Base-by-base conservation (phyloP, 2,113 vertebrate genomes). In the Calyptommatus sinebrachiatus region DNA sequence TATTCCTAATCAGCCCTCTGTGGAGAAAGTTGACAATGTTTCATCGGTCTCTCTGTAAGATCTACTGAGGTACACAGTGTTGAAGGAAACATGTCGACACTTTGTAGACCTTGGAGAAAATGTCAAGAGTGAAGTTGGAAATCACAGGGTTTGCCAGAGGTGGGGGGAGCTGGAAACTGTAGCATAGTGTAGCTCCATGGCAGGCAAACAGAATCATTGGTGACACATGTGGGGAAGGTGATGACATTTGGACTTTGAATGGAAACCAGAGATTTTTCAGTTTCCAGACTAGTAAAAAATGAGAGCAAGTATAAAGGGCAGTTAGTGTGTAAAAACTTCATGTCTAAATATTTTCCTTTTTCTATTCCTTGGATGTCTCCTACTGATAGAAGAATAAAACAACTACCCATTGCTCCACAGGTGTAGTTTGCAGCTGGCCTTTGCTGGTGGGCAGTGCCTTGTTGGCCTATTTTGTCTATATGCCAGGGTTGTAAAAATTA, bases 41-140 rank as follows among this genome's bases (percentile, higher is more conserved):
- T 86, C 92, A 62, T 87, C 88, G 53, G 77, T 90, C 86, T 90
- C 85, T 82, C 79, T 71, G 75, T 81, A 77, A 86, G 84, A 87
- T 86, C 75, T 81, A 77, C 87, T 88, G 84, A 18, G 77, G 87
- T 89, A 87, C 62, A 83, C 24, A 67, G 28, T 53, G 83, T 85
- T 78, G 86, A 90, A 76, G 91, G 85, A 86, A 87, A 81, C 78
- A 71, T 87, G 79, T 87, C 93, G 87, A 88, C 85, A 87, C 84
- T 88, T 91, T 80, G 86, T 78, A 18, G 12, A 90, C 86, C 84
- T 74, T 89, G 80, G 89, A 88, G 84, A 86, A 94, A 83, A 91
- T 28, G 57, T 73, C 86, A 88, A 90, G 70, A 74, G 91, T 80
- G 88, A 91, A 86, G 66, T 83, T 84, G 83, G 90, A 93, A 91